Evolutionary conservation across 2,888 invertebrate species (phyloP).

Genomic region (Drosophila subsilvestris): DNA sequence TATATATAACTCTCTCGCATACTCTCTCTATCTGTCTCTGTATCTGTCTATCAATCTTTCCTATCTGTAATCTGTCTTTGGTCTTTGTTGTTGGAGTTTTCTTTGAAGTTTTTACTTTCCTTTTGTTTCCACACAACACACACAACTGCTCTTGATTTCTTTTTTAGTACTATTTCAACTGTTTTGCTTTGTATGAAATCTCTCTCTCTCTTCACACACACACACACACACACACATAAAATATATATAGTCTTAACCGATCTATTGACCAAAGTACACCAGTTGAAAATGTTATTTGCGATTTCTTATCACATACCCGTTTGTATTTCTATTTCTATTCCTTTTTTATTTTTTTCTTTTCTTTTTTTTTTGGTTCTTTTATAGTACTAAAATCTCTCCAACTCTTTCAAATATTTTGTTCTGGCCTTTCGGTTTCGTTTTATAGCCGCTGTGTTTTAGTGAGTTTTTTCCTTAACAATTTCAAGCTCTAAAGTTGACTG

Average conservation of each 20-base stretch:
- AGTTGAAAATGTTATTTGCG: constrained; percentile 55
- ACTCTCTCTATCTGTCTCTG: constrained; percentile 31
- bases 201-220: constrained; percentile 19
- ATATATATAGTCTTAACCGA: constrained; percentile 19
- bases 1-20: constrained; percentile 34
- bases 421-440: constrained; percentile 21
- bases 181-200: constrained; percentile 43
- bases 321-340: constrained; percentile 14
- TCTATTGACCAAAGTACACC: constrained; percentile 50
- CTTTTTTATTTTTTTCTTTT: constrained; percentile 9
- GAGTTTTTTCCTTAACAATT: constrained; percentile 20
- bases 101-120: constrained; percentile 23
- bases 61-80: constrained; percentile 43
- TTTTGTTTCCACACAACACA: constrained; percentile 40
- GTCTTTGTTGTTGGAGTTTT: constrained; percentile 64
- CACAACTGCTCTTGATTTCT: constrained; percentile 32
- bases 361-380: constrained; percentile 17
- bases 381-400: constrained; percentile 36
- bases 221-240: constrained; percentile 5
- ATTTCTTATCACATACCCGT: constrained; percentile 25
- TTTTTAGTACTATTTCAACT: constrained; percentile 25
- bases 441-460: constrained; percentile 45
- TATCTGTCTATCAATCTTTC: constrained; percentile 18
- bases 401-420: constrained; percentile 43
- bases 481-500: constrained; percentile 7